Evolutionary conservation across 2,113 vertebrate species (phyloP).

Genomic region (Australoheros scitulus): DNA sequence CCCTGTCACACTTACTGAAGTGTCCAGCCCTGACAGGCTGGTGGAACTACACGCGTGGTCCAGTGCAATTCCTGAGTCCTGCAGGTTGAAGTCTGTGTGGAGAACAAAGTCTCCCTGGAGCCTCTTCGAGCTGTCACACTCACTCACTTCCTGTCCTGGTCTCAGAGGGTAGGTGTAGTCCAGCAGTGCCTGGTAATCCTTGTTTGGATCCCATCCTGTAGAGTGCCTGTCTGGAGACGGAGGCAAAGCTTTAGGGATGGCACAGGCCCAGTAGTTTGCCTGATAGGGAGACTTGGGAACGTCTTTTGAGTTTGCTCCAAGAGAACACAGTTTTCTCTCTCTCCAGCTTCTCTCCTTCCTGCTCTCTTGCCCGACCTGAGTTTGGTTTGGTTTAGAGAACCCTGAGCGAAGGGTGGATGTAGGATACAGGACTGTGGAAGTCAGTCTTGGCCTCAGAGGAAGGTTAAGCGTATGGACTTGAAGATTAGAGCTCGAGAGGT

Average conservation of each 20-base stretch:
- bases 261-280: constrained; percentile 88
- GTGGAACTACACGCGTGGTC: constrained; percentile 83
- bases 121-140: constrained; percentile 33
- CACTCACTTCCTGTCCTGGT: constrained; percentile 71
- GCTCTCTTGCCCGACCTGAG: background rate
- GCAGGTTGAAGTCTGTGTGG: constrained; percentile 71
- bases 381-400: constrained; percentile 13
- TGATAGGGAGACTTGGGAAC: constrained; percentile 76
- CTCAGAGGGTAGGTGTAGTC: constrained; percentile 93
- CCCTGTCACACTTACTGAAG: background rate
- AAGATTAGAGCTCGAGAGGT: constrained; percentile 49
- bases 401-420: constrained; percentile 35
- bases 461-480: constrained; percentile 55
- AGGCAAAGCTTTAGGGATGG: constrained; percentile 82
- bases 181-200: constrained; percentile 89
- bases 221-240: constrained; percentile 84
- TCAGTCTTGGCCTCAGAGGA: constrained; percentile 56
- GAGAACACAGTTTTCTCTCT: background rate
- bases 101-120: constrained; percentile 15
- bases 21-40: constrained; percentile 55
- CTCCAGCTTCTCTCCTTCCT: background rate
- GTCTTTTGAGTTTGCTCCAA: constrained; percentile 8
- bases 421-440: constrained; percentile 62
- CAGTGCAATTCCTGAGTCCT: constrained; percentile 90
- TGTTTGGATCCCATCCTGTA: constrained; percentile 86